Conservation (phyloP, 2,888 invertebrate species). For the Lobophora halterata region DNA sequence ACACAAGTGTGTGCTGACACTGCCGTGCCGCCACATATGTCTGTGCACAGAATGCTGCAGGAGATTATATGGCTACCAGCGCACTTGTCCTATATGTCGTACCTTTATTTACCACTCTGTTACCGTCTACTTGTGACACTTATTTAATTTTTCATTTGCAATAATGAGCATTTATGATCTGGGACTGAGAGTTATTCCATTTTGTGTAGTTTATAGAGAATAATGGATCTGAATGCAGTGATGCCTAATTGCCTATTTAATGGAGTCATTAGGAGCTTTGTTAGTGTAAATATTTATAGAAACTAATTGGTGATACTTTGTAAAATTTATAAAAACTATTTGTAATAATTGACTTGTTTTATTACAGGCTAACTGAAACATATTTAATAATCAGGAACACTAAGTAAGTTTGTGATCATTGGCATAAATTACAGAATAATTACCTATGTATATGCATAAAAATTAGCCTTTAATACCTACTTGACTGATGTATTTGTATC, state of each 20-base stretch:
- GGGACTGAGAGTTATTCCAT: slow-evolving; percentile 9
- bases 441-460: too few relatives aligned
- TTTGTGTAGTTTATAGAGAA: background rate
- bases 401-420: too few relatives aligned
- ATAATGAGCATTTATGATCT: slow-evolving; percentile 19
- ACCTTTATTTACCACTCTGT: slow-evolving; percentile 78
- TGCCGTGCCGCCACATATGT: slow-evolving; percentile 80
- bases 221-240: slow-evolving; percentile 1
- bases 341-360: slow-evolving; percentile 11
- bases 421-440: too few relatives aligned
- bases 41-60: slow-evolving; percentile 75
- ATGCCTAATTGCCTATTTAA: too few relatives aligned
- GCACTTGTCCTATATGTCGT: slow-evolving; percentile 78
- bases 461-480: too few relatives aligned
- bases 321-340: slow-evolving; percentile 12
- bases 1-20: slow-evolving; percentile 76
- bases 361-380: slow-evolving; percentile 5
- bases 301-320: slow-evolving; percentile 4
- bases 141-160: slow-evolving; percentile 16
- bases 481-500: too few relatives aligned
- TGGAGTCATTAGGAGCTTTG: background rate
- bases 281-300: background rate
- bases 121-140: slow-evolving; percentile 73
- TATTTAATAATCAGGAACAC: too few relatives aligned
- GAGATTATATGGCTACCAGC: slow-evolving; percentile 70